Evolutionary conservation across 2,888 invertebrate genomes (phyloP).

Genomic region (Trissolcus brochymenae): DNA sequence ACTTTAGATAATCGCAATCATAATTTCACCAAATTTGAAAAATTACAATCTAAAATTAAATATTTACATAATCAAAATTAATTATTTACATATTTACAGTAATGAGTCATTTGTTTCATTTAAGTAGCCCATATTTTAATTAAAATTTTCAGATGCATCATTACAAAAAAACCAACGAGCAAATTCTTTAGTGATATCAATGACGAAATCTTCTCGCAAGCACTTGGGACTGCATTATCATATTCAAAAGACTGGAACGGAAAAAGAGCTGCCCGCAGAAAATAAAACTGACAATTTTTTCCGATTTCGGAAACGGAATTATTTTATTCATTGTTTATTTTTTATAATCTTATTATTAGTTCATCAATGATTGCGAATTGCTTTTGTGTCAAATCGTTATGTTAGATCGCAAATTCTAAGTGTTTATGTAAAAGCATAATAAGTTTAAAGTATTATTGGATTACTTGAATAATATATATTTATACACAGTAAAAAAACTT

Average conservation of each 20-base stretch:
- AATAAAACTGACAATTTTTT: not conserved
- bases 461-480: too few species aligned
- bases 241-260: constrained; percentile 12
- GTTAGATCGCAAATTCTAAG: too few species aligned
- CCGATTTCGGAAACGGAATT: not conserved
- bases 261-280: constrained; percentile 2
- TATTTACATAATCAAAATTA: not conserved
- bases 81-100: not conserved
- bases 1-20: too few species aligned
- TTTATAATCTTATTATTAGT: not conserved
- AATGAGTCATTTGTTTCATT: not conserved
- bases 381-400: not conserved
- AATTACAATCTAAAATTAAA: not conserved
- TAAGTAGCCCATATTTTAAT: not conserved
- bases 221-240: not conserved
- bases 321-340: not conserved
- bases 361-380: not conserved
- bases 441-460: too few species aligned
- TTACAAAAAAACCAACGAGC: constrained; percentile 7
- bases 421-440: too few species aligned
- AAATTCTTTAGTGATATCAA: not conserved
- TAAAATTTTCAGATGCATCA: constrained; percentile 7
- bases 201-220: not conserved
- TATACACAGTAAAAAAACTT: too few species aligned
- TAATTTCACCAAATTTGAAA: not conserved